A percentile compares a stretch with the other conserved stretches of the same genome.
phyloP scores from a whole-genome alignment of 2,113 vertebrate genomes.

The Rhabdornis inornatus region DNA sequence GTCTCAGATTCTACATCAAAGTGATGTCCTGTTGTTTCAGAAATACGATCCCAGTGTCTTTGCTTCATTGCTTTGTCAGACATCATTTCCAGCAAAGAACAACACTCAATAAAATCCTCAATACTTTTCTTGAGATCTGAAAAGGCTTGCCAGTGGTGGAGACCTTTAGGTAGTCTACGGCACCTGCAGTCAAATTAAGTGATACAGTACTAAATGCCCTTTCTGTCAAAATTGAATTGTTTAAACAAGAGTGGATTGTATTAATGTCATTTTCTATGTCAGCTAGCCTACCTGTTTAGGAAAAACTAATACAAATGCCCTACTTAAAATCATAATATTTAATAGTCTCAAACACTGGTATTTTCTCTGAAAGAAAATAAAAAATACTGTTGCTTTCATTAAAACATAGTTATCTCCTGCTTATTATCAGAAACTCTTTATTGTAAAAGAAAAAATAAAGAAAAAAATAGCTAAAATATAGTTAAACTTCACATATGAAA shows the following conservation, averaged over 20 bases:
- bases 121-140: conserved; percentile 78
- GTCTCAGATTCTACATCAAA: conserved; percentile 77
- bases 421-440: background rate
- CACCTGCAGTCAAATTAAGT: conserved; percentile 62
- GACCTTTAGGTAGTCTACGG: conserved; percentile 75
- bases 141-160: conserved; percentile 78
- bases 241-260: background rate
- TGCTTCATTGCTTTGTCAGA: conserved; percentile 75
- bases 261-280: background rate
- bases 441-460: background rate
- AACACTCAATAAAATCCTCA: conserved; percentile 78
- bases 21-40: conserved; percentile 70
- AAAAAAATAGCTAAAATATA: background rate
- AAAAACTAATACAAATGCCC: background rate
- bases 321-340: background rate
- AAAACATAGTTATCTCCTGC: background rate
- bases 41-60: conserved; percentile 78
- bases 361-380: background rate
- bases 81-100: conserved; percentile 79
- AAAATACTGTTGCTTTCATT: background rate
- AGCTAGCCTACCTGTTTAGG: background rate
- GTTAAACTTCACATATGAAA: background rate
- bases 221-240: background rate
- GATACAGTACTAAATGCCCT: background rate
- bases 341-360: background rate